Evolutionary conservation across 2,888 invertebrate species (phyloP).

Genomic region (Stenchaetothrips biformis): DNA sequence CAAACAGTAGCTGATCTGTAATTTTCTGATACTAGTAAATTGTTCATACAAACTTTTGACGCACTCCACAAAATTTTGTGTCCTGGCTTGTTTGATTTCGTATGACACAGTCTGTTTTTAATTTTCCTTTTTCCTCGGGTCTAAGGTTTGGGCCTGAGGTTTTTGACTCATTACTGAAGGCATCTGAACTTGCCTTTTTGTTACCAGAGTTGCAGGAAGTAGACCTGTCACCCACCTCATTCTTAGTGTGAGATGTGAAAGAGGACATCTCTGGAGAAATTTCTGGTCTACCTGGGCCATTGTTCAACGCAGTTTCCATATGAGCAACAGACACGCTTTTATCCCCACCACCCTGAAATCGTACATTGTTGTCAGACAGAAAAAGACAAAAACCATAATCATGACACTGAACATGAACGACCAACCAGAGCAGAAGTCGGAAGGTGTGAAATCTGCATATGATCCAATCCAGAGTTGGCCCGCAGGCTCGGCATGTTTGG

Average conservation of each 20-base stretch:
- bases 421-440: background rate
- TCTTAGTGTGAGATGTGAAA: too few relatives aligned
- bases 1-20: too few relatives aligned
- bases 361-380: background rate
- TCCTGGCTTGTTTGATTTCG: background rate
- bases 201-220: too few relatives aligned
- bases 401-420: background rate
- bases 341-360: background rate
- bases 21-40: too few relatives aligned
- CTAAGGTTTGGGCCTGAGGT: background rate
- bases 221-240: too few relatives aligned
- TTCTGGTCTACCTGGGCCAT: too few relatives aligned
- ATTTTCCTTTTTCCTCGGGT: too few relatives aligned
- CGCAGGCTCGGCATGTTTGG: background rate
- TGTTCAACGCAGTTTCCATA: too few relatives aligned
- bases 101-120: too few relatives aligned
- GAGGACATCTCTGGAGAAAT: too few relatives aligned
- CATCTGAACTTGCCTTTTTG: background rate
- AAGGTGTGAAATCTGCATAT: background rate
- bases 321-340: background rate
- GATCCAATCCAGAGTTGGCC: background rate
- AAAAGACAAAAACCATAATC: background rate
- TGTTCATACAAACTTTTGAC: background rate
- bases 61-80: background rate
- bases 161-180: background rate